Conservation (phyloP, 2,888 invertebrate genomes). For the Galeruca laticollis region DNA sequence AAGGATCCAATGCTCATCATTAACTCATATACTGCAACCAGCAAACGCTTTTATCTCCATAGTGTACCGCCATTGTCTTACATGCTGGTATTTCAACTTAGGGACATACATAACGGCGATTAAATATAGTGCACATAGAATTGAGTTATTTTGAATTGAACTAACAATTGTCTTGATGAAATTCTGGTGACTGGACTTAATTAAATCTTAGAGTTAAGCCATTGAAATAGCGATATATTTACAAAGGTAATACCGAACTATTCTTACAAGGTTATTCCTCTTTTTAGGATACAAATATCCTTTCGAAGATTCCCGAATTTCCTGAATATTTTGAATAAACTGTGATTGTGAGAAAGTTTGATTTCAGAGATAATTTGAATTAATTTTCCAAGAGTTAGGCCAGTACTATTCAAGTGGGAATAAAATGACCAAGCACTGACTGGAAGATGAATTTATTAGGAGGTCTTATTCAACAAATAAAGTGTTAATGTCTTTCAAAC, state of each 20-base stretch:
- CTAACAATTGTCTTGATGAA: constrained; percentile 3
- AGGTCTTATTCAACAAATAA: too few relatives aligned
- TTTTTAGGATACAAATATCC: too few relatives aligned
- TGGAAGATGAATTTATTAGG: too few relatives aligned
- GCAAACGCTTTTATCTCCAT: constrained; percentile 1
- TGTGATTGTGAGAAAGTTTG: too few relatives aligned
- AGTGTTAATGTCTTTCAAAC: too few relatives aligned
- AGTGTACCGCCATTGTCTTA: background rate
- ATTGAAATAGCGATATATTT: background rate
- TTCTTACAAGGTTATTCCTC: background rate
- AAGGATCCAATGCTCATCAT: background rate
- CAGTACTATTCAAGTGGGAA: too few relatives aligned
- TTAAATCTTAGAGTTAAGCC: background rate
- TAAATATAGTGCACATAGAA: background rate
- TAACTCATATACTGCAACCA: background rate
- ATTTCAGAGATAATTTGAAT: too few relatives aligned
- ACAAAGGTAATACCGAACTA: background rate
- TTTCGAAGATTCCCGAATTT: too few relatives aligned
- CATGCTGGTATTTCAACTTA: constrained; percentile 5
- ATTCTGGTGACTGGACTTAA: constrained; percentile 4
- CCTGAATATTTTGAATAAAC: too few relatives aligned
- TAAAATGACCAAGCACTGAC: too few relatives aligned
- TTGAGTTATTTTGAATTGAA: background rate
- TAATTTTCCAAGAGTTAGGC: too few relatives aligned
- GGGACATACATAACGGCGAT: background rate